Percentiles rank a stretch among this genome's conserved stretches.
These are phyloP conservation scores for Pasiphila rectangulata DNA, from an alignment of 2,888 invertebrate genomes.

Conservation along the genomic window DNA sequence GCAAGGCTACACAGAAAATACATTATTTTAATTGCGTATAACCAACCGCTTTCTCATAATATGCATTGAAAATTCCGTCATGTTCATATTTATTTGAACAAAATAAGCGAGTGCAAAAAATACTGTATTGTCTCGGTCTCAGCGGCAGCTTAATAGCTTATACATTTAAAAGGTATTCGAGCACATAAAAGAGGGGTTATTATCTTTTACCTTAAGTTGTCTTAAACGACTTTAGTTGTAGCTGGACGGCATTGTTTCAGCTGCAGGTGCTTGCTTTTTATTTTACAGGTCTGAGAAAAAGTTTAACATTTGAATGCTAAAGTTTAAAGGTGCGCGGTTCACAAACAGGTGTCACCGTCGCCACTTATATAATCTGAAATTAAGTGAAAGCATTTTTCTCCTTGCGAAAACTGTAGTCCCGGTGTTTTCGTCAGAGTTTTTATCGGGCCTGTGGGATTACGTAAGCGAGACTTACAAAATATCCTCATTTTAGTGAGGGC, in stretches of 20 bases:
- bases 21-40: slow-evolving; percentile 27
- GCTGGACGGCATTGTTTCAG: neutral
- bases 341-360: slow-evolving; percentile 33
- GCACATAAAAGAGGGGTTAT: slow-evolving; percentile 11
- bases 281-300: neutral
- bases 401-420: slow-evolving; percentile 38
- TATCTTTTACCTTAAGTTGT: slow-evolving; percentile 5
- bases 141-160: slow-evolving; percentile 8
- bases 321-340: slow-evolving; percentile 11
- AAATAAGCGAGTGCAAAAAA: slow-evolving; percentile 15
- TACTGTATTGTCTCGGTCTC: slow-evolving; percentile 13
- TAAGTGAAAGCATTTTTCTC: slow-evolving; percentile 44
- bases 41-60: slow-evolving; percentile 7
- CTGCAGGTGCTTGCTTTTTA: neutral
- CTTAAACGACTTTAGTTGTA: slow-evolving; percentile 8
- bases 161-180: slow-evolving; percentile 17
- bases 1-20: slow-evolving; percentile 32
- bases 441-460: slow-evolving; percentile 41
- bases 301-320: neutral
- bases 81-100: neutral
- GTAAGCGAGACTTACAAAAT: slow-evolving; percentile 44
- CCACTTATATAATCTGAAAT: slow-evolving; percentile 46
- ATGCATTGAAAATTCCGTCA: neutral
- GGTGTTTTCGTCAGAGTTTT: slow-evolving; percentile 47
- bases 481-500: slow-evolving; percentile 43